These are phyloP conservation scores for Hyalella azteca DNA, from an alignment of 2,888 invertebrate species.

Conservation along the genomic window DNA sequence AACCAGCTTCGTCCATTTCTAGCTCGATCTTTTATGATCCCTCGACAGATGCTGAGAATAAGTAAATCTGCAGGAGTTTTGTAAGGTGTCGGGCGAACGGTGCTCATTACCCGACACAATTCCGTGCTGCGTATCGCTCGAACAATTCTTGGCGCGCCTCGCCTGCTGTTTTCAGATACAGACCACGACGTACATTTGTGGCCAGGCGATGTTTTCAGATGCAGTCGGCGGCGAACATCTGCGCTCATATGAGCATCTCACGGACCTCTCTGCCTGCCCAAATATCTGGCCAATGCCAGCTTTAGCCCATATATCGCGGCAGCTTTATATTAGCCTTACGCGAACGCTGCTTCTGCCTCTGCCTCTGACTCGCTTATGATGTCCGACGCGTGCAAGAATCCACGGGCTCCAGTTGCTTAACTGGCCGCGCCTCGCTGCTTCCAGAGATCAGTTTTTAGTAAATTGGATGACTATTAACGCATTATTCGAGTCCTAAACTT, in stretches of 20 bases:
- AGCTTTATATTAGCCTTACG: slow-evolving; percentile 19
- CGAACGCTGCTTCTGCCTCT: neutral
- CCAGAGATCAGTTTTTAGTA: too few species aligned
- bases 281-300: slow-evolving; percentile 20
- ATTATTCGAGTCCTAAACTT: too few species aligned
- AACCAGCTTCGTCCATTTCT: too few species aligned
- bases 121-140: neutral
- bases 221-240: slow-evolving; percentile 15
- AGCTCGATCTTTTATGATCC: too few species aligned
- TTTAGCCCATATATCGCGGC: slow-evolving; percentile 5
- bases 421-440: neutral
- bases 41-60: neutral
- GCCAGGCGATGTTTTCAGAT: slow-evolving; percentile 15
- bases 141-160: neutral
- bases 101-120: neutral
- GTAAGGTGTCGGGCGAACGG: neutral
- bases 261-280: slow-evolving; percentile 2
- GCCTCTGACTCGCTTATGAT: neutral
- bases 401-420: too few species aligned
- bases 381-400: neutral
- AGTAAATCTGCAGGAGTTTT: neutral
- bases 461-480: too few species aligned
- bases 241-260: slow-evolving; percentile 13
- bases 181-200: neutral
- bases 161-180: slow-evolving; percentile 11